Evolutionary conservation across 2,113 vertebrate species (phyloP).

Genomic region (Cryptomyrus ogoouensis): DNA sequence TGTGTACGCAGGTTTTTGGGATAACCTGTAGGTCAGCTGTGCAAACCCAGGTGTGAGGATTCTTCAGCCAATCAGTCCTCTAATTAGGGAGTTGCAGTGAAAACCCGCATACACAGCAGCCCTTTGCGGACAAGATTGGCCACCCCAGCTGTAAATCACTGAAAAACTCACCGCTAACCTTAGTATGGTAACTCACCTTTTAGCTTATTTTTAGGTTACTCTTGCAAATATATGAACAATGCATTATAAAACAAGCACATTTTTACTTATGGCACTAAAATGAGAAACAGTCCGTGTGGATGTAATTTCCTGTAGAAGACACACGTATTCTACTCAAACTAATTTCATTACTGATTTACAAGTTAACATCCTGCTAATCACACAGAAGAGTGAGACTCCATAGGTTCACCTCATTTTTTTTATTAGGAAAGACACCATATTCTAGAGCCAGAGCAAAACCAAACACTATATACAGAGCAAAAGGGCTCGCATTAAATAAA

Average conservation of each 20-base stretch:
- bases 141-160: neutral
- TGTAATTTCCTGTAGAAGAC: neutral
- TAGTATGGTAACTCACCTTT: neutral
- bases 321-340: neutral
- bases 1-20: too few species aligned
- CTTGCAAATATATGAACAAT: neutral
- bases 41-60: too few species aligned
- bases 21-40: too few species aligned
- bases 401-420: neutral
- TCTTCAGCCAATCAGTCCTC: too few species aligned
- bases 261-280: neutral
- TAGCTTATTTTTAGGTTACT: neutral
- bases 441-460: neutral
- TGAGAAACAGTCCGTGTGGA: neutral
- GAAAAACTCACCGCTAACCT: neutral
- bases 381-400: neutral
- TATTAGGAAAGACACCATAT: neutral
- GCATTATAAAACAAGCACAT: neutral
- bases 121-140: too few species aligned
- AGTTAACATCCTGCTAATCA: neutral
- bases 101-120: too few species aligned
- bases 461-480: slow-evolving; percentile 12
- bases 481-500: neutral
- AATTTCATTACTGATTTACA: neutral
- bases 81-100: too few species aligned